Percentiles rank a stretch among this genome's conserved stretches.
phyloP scores from a whole-genome alignment of 1,140 invertebrate species.

The Lepidurus couesii region DNA sequence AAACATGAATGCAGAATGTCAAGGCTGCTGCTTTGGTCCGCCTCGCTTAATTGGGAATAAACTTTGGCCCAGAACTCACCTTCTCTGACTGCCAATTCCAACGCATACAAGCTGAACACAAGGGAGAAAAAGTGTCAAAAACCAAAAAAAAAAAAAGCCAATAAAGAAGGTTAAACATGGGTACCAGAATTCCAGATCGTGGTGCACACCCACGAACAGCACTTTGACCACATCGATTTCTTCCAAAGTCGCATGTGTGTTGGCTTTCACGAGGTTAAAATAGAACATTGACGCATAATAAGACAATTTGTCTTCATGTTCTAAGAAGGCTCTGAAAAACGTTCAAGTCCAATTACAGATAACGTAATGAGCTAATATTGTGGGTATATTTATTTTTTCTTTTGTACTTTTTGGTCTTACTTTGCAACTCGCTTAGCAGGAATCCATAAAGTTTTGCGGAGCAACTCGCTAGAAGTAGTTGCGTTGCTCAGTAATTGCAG shows the following conservation, averaged over 20 bases:
- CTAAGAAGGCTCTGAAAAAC: neutral
- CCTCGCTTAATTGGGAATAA: neutral
- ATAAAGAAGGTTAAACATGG: neutral
- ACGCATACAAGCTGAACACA: neutral
- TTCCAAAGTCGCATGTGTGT: neutral
- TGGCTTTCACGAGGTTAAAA: neutral
- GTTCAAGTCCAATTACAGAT: neutral
- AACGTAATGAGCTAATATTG: neutral
- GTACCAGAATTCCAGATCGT: neutral
- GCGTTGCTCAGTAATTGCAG: slow-evolving; percentile 1
- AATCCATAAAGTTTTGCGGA: neutral
- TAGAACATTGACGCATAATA: neutral
- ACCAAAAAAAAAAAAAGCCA: neutral
- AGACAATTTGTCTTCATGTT: neutral
- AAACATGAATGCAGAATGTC: slow-evolving; percentile 11
- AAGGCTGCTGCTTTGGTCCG: slow-evolving; percentile 4
- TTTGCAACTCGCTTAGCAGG: neutral
- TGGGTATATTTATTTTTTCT: neutral
- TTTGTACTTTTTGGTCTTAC: neutral
- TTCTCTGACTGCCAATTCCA: neutral
- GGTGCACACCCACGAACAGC: neutral
- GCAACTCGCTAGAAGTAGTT: neutral
- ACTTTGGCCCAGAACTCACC: neutral
- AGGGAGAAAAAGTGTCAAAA: neutral
- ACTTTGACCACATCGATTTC: neutral